Conservation (phyloP, 2,797 vertebrate genomes). For the Garrulus glandarius region DNA sequence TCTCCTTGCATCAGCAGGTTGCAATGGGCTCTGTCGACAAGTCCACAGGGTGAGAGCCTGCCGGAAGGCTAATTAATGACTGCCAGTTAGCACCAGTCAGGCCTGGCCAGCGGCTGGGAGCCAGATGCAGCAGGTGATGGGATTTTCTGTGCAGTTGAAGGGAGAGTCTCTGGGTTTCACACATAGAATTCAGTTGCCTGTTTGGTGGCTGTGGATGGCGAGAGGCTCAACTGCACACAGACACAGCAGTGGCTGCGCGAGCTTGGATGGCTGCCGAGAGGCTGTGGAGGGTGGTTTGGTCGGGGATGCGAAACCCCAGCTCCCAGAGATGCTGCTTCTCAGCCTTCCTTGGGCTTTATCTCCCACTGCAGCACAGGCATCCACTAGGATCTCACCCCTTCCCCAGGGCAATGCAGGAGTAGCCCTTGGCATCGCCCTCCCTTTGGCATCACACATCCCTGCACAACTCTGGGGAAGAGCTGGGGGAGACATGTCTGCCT, state of each 20-base stretch:
- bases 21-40: background rate
- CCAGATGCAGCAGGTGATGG: background rate
- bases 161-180: background rate
- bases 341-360: background rate
- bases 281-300: background rate
- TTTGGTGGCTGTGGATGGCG: accelerated
- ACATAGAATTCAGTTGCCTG: background rate
- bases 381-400: background rate
- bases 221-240: background rate
- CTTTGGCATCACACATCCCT: background rate
- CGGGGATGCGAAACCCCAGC: background rate
- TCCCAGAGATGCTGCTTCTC: background rate
- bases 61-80: background rate
- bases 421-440: accelerated
- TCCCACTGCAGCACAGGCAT: accelerated
- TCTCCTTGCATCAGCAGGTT: background rate
- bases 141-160: background rate
- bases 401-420: background rate
- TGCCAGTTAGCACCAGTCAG: background rate
- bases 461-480: background rate
- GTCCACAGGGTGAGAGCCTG: background rate
- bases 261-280: background rate
- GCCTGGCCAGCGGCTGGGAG: background rate
- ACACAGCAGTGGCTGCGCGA: accelerated
- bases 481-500: background rate